Evolutionary conservation across 1,140 invertebrate species (phyloP).

Genomic region (Lasioglossum baleicum): DNA sequence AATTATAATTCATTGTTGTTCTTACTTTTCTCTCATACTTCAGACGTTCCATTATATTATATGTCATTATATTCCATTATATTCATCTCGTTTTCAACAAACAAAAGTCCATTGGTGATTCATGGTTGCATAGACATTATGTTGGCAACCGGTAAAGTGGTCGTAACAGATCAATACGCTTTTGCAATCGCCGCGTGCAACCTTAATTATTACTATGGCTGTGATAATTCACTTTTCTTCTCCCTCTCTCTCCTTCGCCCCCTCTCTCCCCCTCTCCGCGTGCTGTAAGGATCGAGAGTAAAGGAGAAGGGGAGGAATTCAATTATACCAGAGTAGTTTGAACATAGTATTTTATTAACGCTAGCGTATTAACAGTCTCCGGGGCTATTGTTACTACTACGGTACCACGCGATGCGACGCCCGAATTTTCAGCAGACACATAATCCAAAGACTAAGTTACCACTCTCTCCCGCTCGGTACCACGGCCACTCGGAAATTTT

Average conservation of each 20-base stretch:
- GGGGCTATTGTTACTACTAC: constrained; percentile 20
- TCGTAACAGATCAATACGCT: constrained; percentile 57
- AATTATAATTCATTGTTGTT: neutral
- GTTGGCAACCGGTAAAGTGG: constrained; percentile 44
- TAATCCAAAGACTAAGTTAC: constrained; percentile 18
- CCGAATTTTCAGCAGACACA: constrained; percentile 16
- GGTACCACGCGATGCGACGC: neutral
- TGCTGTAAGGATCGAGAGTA: neutral
- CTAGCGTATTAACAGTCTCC: constrained; percentile 17
- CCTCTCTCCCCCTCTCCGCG: neutral
- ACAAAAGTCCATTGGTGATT: constrained; percentile 37
- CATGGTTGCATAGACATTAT: constrained; percentile 32
- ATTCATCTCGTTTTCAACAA: constrained; percentile 19
- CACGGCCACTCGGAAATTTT: constrained; percentile 2
- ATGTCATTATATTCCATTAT: neutral
- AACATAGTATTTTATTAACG: constrained; percentile 39
- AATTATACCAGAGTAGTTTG: constrained; percentile 6
- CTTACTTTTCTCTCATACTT: no score
- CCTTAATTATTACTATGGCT: constrained; percentile 52
- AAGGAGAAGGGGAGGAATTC: constrained; percentile 11
- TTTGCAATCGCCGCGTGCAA: constrained; percentile 40
- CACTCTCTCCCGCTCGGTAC: neutral
- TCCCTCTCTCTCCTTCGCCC: neutral
- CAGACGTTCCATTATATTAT: neutral
- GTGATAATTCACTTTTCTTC: constrained; percentile 41